Evolutionary conservation across 1,140 invertebrate species (phyloP).

Genomic region (Bombus confusus): DNA sequence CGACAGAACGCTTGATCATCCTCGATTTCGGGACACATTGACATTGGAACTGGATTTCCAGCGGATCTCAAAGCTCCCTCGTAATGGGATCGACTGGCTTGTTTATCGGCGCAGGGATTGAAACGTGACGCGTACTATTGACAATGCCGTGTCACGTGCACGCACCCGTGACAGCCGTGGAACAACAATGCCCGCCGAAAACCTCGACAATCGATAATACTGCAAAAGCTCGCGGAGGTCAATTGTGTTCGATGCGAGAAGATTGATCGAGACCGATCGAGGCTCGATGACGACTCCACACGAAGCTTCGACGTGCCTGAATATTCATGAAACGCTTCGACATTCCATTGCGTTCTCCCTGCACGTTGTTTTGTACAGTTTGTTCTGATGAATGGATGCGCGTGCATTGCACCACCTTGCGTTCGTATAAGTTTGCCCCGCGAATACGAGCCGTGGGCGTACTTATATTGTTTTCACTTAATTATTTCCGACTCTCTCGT

Average conservation of each 20-base stretch:
- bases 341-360: background rate
- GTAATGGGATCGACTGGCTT: slow-evolving; percentile 45
- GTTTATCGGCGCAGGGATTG: slow-evolving; percentile 38
- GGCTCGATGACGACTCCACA: background rate
- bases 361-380: slow-evolving; percentile 8
- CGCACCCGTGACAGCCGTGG: slow-evolving; percentile 55
- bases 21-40: background rate
- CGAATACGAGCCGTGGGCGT: background rate
- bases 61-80: background rate
- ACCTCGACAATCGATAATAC: slow-evolving; percentile 50
- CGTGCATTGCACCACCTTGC: background rate
- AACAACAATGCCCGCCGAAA: slow-evolving; percentile 52
- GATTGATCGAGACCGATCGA: background rate
- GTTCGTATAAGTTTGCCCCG: background rate
- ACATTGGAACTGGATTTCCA: slow-evolving; percentile 13
- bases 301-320: background rate
- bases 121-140: slow-evolving; percentile 61
- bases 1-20: background rate
- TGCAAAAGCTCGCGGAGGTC: slow-evolving; percentile 8
- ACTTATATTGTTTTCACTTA: background rate
- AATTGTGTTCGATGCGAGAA: slow-evolving; percentile 10
- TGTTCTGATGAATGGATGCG: background rate
- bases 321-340: slow-evolving; percentile 7
- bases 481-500: background rate
- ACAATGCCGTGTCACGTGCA: slow-evolving; percentile 62